phyloP scores from a whole-genome alignment of 2,888 invertebrate genomes.

The Atherix ibis region DNA sequence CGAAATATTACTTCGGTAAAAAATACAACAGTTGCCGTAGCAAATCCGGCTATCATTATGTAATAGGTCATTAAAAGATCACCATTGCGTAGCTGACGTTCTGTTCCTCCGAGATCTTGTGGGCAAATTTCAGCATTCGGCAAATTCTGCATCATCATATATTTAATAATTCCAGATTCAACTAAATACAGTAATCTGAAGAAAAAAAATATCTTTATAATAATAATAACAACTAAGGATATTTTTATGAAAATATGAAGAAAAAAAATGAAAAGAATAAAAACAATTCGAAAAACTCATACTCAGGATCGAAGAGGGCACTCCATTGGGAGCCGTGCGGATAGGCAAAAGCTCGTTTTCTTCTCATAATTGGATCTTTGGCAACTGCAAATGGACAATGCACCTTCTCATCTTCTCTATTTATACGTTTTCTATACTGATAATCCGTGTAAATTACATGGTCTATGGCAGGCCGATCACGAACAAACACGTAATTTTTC shows the following conservation, averaged over 20 bases:
- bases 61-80: slow-evolving; percentile 68
- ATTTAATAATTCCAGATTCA: slow-evolving; percentile 61
- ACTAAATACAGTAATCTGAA: slow-evolving; percentile 49
- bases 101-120: slow-evolving; percentile 61
- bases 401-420: slow-evolving; percentile 40
- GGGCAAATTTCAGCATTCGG: slow-evolving; percentile 69
- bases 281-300: slow-evolving; percentile 25
- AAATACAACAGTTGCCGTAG: slow-evolving; percentile 47
- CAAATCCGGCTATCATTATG: slow-evolving; percentile 54
- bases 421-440: slow-evolving; percentile 38
- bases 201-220: slow-evolving; percentile 12
- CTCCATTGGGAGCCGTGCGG: slow-evolving; percentile 43
- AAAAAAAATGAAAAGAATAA: neutral
- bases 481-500: slow-evolving; percentile 42
- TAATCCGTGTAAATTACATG: slow-evolving; percentile 57
- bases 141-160: slow-evolving; percentile 43
- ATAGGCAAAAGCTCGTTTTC: slow-evolving; percentile 57
- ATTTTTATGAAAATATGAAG: neutral
- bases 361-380: slow-evolving; percentile 46
- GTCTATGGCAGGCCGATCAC: slow-evolving; percentile 54
- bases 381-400: slow-evolving; percentile 67
- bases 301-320: slow-evolving; percentile 52
- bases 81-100: slow-evolving; percentile 56
- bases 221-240: neutral
- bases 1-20: slow-evolving; percentile 41